Base-by-base conservation (phyloP, 2,888 invertebrate genomes). In the Drosophila ochracea region DNA sequence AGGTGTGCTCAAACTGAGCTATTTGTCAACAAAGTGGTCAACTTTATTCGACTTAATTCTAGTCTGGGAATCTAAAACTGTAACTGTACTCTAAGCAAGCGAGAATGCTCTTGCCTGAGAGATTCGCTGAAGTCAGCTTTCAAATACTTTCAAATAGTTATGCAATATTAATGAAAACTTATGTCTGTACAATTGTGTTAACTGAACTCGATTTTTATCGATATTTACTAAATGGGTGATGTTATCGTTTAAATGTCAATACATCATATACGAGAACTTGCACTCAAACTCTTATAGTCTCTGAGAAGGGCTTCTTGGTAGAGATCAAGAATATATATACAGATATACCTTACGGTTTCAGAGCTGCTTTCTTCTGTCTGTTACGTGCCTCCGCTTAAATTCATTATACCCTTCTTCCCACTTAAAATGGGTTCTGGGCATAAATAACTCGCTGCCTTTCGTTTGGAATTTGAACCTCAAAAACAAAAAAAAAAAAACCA, bases 381-480 rank as follows among this genome's bases (percentile, higher is more conserved):
- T 9, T 25, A 4, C 47, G 16, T 47, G 4, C 16, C 4, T 9
- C 21, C 2, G 16, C 25, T 16, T 16, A 16, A 47, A 2, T 16
- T 25, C 25, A 16, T 9, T 9, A 47, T 16, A 47, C 47, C 16
- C 25, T 9, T 4, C 4, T 16, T 47, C 0, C 2, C 16, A 47
- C 16, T 25, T 47, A 9, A 47, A 25, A 25, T 9, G 47, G 2
- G 16, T 47, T 47, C 25, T 25, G 25, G 16, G 7, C 47, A 47
- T 47, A 25, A 25, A 47, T 2, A 47, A 9, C 21, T 47, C 43
- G 39, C 33, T 31, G 30, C 41, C 11, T 31, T 58, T 7, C 21
- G 7, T 33, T 37, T 80, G 68, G 77, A 80, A 76, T 68, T 80
- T 71, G 64, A 58, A 76, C 64, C 59, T 16, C 35, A 50, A 47